phyloP scores from a whole-genome alignment of 2,113 vertebrate genomes.

The Natator depressus region DNA sequence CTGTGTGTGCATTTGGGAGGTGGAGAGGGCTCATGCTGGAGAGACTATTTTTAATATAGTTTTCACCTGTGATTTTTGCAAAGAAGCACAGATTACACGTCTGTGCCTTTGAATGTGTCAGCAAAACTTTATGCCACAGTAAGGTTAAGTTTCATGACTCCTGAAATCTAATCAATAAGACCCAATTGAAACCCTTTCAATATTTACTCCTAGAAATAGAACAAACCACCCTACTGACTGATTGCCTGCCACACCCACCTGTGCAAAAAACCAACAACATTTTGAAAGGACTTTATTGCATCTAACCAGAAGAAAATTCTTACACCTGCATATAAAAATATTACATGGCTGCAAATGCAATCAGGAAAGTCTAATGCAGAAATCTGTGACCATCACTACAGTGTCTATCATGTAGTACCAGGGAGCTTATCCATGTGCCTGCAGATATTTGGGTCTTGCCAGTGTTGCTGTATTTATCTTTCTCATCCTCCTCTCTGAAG shows the following conservation, averaged over 20 bases:
- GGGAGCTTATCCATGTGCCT: neutral
- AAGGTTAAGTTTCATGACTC: slow-evolving; percentile 1
- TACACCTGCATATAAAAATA: neutral
- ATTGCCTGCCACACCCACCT: neutral
- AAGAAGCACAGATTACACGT: neutral
- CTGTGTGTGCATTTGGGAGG: neutral
- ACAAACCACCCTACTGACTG: neutral
- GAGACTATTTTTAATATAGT: neutral
- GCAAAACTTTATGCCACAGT: neutral
- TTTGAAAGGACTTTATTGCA: neutral
- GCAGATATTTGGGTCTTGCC: slow-evolving; percentile 3
- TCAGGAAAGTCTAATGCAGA: neutral
- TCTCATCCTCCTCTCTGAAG: slow-evolving; percentile 27
- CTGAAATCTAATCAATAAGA: slow-evolving; percentile 25
- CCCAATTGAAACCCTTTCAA: neutral
- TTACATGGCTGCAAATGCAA: neutral
- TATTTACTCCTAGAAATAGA: neutral
- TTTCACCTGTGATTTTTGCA: neutral
- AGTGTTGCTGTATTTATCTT: neutral
- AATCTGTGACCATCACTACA: neutral
- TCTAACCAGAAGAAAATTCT: slow-evolving; percentile 3
- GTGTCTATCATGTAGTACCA: neutral
- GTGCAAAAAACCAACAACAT: neutral
- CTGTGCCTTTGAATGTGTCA: slow-evolving; percentile 11
- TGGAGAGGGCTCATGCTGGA: neutral